phyloP scores from a whole-genome alignment of 1,140 invertebrate species.

The Schmidtea mediterranea region DNA sequence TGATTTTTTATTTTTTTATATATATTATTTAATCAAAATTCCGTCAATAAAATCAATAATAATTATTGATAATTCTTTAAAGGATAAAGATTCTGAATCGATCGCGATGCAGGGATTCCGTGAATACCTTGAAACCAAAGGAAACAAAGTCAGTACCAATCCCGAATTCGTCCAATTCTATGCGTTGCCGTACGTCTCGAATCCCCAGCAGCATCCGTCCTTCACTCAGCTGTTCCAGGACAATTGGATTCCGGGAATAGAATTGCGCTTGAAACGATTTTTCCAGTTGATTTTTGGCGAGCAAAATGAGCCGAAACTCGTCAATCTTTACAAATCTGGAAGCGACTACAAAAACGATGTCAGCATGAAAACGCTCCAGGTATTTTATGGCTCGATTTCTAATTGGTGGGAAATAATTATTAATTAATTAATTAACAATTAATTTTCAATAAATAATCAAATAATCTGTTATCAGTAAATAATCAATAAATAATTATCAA shows the following conservation, averaged over 20 bases:
- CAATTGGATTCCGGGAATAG: constrained; percentile 22
- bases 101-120: constrained; percentile 28
- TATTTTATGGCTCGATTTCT: not conserved
- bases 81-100: constrained; percentile 12
- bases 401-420: not conserved
- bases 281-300: constrained; percentile 16
- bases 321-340: constrained; percentile 22
- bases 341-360: not conserved
- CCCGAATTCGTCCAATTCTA: constrained; percentile 33
- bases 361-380: not conserved
- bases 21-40: too few relatives aligned
- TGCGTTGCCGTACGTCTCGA: constrained; percentile 32
- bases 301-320: constrained; percentile 16
- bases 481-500: too few relatives aligned
- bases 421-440: too few relatives aligned
- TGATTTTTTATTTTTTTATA: too few relatives aligned
- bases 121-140: constrained; percentile 30
- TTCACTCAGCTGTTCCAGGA: constrained; percentile 32
- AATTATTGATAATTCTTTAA: constrained; percentile 10
- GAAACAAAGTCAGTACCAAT: constrained; percentile 30
- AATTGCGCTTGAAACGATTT: constrained; percentile 21
- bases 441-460: too few relatives aligned
- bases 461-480: too few relatives aligned
- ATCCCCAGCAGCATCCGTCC: constrained; percentile 31
- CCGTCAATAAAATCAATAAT: too few relatives aligned